Conservation (phyloP, 2,888 invertebrate species). For the Enchytraeus crypticus region DNA sequence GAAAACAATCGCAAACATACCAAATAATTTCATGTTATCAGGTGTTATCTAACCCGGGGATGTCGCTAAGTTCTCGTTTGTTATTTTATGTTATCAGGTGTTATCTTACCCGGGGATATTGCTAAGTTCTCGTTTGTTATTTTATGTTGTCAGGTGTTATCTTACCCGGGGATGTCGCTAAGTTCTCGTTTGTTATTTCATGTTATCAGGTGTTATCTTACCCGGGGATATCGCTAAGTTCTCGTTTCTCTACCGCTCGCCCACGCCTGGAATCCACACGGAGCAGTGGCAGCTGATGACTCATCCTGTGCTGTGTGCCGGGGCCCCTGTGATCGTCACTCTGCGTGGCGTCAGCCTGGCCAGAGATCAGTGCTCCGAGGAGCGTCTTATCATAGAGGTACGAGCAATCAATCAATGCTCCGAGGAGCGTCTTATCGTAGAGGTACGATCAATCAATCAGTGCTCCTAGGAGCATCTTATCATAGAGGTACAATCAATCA, state of each 20-base stretch:
- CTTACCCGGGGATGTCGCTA: slow-evolving; percentile 45
- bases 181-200: slow-evolving; percentile 42
- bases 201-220: slow-evolving; percentile 40
- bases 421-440: too few relatives aligned
- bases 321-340: slow-evolving; percentile 43
- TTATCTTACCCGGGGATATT: too few relatives aligned
- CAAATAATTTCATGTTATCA: too few relatives aligned
- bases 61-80: too few relatives aligned
- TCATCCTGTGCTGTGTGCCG: slow-evolving; percentile 43
- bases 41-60: too few relatives aligned
- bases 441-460: too few relatives aligned
- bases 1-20: too few relatives aligned
- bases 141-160: slow-evolving; percentile 37
- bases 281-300: slow-evolving; percentile 49
- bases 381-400: slow-evolving; percentile 43
- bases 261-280: slow-evolving; percentile 44
- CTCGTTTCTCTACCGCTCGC: slow-evolving; percentile 48
- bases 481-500: too few relatives aligned
- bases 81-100: too few relatives aligned
- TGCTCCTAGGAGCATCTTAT: too few relatives aligned
- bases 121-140: too few relatives aligned
- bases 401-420: too few relatives aligned
- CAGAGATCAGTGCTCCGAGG: slow-evolving; percentile 40
- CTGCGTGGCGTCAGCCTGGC: slow-evolving; percentile 44
- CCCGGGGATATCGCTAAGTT: slow-evolving; percentile 46